Evolutionary conservation across 2,797 vertebrate species (phyloP).

Genomic region (Hoplostethus atlanticus): DNA sequence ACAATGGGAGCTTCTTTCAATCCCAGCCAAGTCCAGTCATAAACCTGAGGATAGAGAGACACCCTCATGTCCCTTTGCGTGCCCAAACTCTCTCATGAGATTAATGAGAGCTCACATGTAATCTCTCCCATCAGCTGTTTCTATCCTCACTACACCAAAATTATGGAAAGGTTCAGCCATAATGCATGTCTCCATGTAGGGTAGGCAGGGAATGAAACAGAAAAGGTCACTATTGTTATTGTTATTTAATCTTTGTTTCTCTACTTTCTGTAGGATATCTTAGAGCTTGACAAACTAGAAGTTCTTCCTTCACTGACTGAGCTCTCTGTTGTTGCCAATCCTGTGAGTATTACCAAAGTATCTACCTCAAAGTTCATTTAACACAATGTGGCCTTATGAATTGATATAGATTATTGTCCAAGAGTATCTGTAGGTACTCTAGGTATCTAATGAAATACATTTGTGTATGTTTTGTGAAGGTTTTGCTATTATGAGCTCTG

Average conservation of each 20-base stretch:
- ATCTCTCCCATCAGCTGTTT: constrained; percentile 74
- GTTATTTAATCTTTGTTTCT: constrained; percentile 21
- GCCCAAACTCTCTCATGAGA: constrained; percentile 76
- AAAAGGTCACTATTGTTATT: background rate
- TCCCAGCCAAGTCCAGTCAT: constrained; percentile 51
- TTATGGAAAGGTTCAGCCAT: constrained; percentile 54
- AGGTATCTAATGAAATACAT: background rate
- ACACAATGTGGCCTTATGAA: constrained; percentile 18
- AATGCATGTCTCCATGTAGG: constrained; percentile 49
- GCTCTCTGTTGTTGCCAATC: constrained; percentile 89
- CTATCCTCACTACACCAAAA: constrained; percentile 58
- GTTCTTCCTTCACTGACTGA: constrained; percentile 86
- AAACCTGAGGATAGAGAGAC: constrained; percentile 63
- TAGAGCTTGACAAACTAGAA: constrained; percentile 90
- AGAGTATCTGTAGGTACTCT: constrained; percentile 2
- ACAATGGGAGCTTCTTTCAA: constrained; percentile 65
- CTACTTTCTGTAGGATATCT: constrained; percentile 81
- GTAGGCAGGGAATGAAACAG: background rate
- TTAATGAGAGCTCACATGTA: constrained; percentile 77
- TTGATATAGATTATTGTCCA: background rate
- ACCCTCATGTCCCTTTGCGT: constrained; percentile 45
- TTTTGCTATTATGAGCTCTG: constrained; percentile 9
- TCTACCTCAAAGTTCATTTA: constrained; percentile 27
- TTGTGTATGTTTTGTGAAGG: background rate
- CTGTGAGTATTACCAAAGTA: constrained; percentile 81